Conservation (phyloP, 2,888 invertebrate species). For the Heliconius sara region DNA sequence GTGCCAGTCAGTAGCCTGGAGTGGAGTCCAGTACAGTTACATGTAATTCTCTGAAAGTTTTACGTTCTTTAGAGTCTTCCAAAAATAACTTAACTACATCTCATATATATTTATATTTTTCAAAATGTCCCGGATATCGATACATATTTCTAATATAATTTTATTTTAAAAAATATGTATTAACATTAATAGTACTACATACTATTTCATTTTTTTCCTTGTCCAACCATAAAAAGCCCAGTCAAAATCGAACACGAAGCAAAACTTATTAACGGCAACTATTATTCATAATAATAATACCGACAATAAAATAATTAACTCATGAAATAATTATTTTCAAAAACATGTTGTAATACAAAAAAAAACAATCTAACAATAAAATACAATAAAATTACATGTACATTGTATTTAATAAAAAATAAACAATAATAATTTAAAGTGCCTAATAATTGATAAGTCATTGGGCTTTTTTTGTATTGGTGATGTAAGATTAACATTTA, state of each 20-base stretch:
- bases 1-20: no score
- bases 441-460: slow-evolving; percentile 27
- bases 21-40: no score
- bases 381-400: slow-evolving; percentile 10
- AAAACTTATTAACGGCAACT: neutral
- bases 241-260: neutral
- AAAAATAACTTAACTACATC: no score
- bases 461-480: slow-evolving; percentile 18
- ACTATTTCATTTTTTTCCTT: no score
- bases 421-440: slow-evolving; percentile 17
- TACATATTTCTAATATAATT: no score
- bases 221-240: neutral
- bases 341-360: slow-evolving; percentile 2
- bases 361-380: slow-evolving; percentile 22
- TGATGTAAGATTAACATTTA: slow-evolving; percentile 30
- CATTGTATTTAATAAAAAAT: slow-evolving; percentile 20
- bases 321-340: neutral
- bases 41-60: no score
- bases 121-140: no score
- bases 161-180: no score
- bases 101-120: no score
- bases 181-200: no score
- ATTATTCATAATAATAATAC: neutral
- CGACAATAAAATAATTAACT: neutral
- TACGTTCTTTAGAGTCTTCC: no score